Base-by-base conservation (phyloP, 2,797 vertebrate species). In the Chrysocyon brachyurus region DNA sequence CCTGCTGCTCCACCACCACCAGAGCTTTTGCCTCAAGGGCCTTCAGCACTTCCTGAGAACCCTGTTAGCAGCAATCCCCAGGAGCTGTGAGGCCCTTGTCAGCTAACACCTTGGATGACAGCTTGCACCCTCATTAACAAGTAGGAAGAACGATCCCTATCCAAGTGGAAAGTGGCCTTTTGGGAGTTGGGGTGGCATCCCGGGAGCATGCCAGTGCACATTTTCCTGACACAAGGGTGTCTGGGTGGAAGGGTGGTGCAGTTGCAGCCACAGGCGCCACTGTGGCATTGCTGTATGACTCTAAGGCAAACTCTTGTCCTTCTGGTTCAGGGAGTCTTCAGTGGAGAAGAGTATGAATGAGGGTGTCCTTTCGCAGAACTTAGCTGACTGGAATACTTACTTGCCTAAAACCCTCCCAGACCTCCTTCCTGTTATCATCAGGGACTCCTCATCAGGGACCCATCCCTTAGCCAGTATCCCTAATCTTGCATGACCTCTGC, bases 61-160 rank as follows among this genome's bases (percentile, higher is more conserved):
- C 66, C 40, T 40, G 0, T 33, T 11, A 46, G 84, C 72, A 75
- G 33, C n/a, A 24, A 14, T 3, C 24, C 68, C 84, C 36, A 46
- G 68, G 22, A 79, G 46, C 86, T 26, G 3, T 0, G 52, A 75
- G 26, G 36, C 4, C 16, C 31, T 22, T 26, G 54, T 46, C 28
- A 26, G 64, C 77, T 63, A 26, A 70, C 90, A 79, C 85, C 72
- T 87, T 6, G 40, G 46, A 5, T 57, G 96, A 61, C 46, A 94
- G 85, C 54, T 61, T 14, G 16, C 91, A 59, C 77, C 59, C 6
- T 46, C 70, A 0, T 57, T 79, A 33, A 78, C 79, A 52, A 63
- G 61, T 11, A 28, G 46, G 16, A 24, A 49, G 31, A 72, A 72
- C 75, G 64, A 31, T 64, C 68, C 40, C 93, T 75, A 46, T 26